phyloP scores from a whole-genome alignment of 2,888 invertebrate genomes.

The Arrhopalites spinosus region DNA sequence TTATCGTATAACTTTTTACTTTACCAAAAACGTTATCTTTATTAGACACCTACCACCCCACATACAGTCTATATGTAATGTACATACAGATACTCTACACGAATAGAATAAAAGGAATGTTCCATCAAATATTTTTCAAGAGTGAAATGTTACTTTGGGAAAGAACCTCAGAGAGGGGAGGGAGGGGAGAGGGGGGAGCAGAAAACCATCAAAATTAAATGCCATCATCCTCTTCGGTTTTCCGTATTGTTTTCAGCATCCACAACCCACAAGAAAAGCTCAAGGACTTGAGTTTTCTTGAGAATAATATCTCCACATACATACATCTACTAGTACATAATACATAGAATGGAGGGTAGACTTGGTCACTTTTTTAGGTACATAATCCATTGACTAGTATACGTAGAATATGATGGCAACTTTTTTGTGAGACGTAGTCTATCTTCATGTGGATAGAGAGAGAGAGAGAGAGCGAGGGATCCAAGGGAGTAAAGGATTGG shows the following conservation, averaged over 20 bases:
- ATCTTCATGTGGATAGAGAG: background rate
- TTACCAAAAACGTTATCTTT: background rate
- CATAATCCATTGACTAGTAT: too few species aligned
- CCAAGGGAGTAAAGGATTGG: background rate
- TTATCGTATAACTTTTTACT: background rate
- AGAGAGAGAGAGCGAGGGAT: background rate
- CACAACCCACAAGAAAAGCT: too few species aligned
- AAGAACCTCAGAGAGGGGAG: background rate
- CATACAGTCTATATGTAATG: background rate
- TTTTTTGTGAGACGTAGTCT: background rate
- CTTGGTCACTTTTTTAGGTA: too few species aligned
- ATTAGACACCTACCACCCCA: background rate
- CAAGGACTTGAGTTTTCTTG: background rate
- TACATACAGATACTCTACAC: background rate
- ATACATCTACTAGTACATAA: too few species aligned
- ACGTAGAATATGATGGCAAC: background rate
- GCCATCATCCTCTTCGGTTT: slow-evolving; percentile 40
- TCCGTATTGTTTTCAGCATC: slow-evolving; percentile 22
- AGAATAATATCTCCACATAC: too few species aligned
- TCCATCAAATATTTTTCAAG: slow-evolving; percentile 32
- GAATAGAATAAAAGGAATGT: background rate
- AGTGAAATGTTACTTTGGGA: slow-evolving; percentile 10
- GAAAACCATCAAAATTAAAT: slow-evolving; percentile 47
- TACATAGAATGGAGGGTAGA: too few species aligned
- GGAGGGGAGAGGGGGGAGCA: background rate